phyloP scores from a whole-genome alignment of 2,888 invertebrate species.

The Elysia crispata region DNA sequence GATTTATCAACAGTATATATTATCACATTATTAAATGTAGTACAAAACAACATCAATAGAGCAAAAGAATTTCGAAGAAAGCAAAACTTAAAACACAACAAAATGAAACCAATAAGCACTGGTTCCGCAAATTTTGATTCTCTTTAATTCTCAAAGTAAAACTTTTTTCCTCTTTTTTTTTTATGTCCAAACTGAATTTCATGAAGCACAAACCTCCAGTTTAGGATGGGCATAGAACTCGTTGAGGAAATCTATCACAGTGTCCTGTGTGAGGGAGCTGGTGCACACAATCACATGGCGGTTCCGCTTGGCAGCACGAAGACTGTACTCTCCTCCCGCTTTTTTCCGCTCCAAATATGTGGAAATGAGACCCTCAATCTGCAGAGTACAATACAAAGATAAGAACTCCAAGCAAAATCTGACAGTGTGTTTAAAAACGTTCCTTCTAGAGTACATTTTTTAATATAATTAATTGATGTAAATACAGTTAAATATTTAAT shows the following conservation, averaged over 20 bases:
- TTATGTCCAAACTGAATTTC: too few species aligned
- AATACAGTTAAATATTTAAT: not conserved
- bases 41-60: too few species aligned
- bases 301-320: conserved; percentile 93
- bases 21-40: too few species aligned
- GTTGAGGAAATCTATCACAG: conserved; percentile 98
- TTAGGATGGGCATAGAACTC: conserved; percentile 98
- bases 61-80: too few species aligned
- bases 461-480: too few species aligned
- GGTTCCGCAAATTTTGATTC: too few species aligned
- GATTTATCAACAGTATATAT: too few species aligned
- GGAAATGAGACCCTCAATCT: conserved; percentile 97
- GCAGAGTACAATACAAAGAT: conserved; percentile 54
- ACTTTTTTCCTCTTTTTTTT: too few species aligned
- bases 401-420: not conserved
- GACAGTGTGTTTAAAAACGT: not conserved
- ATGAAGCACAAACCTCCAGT: conserved; percentile 81
- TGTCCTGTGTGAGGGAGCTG: conserved; percentile 94
- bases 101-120: too few species aligned
- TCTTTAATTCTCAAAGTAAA: too few species aligned
- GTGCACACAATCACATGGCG: conserved; percentile 98
- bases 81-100: too few species aligned
- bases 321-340: conserved; percentile 93
- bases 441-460: too few species aligned
- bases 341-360: conserved; percentile 99